Evolutionary conservation across 2,888 invertebrate genomes (phyloP), one percentile per base, ranked within the genome.

Genomic region (Copidosoma aretas): DNA sequence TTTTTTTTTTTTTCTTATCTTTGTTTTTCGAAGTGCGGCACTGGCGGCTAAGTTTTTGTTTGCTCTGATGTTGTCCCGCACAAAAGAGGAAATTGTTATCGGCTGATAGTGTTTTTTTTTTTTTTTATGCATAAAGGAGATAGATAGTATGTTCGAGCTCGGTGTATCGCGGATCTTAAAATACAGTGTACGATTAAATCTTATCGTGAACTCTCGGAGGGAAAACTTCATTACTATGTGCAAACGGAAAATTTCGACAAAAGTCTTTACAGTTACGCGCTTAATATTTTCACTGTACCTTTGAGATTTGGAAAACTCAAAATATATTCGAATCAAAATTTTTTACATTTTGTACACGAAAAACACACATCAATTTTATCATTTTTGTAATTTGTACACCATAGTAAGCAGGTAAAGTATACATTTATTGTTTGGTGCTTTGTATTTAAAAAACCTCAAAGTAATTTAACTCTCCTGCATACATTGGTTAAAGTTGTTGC

Each of bases 171-270:
- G 24, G 41, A 52, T 32, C 61, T 61, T 63, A 57, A 67, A 57
- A 61, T 59, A 62, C 56, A 64, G 68, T 56, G 68, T 51, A 60
- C 56, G 60, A 64, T 64, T 60, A 64, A 60, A 51, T 64, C 19
- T 49, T 56, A 46, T 46, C 17, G 56, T 60, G 56, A 60, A 68
- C 56, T 56, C 56, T 63, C 46, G 21, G 60, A 60, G 43, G 17
- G 43, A 12, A 46, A 15, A 17, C 43, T 46, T 14, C 43, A 17
- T 46, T 8, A 3, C 1, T 46, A 12, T 14, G 3, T 17, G 12
- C 17, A 15, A 52, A 10, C 43, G 54, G 17, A 60, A 65, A 49
- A 21, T 46, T 53, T 21, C n/a, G 43, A 53, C n/a, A 15, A 53
- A 46, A 8, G 12, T 24, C 10, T 21, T 22, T 53, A 41, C 22